Evolutionary conservation across 2,113 vertebrate species (phyloP).

Genomic region (Percopsis transmontana): DNA sequence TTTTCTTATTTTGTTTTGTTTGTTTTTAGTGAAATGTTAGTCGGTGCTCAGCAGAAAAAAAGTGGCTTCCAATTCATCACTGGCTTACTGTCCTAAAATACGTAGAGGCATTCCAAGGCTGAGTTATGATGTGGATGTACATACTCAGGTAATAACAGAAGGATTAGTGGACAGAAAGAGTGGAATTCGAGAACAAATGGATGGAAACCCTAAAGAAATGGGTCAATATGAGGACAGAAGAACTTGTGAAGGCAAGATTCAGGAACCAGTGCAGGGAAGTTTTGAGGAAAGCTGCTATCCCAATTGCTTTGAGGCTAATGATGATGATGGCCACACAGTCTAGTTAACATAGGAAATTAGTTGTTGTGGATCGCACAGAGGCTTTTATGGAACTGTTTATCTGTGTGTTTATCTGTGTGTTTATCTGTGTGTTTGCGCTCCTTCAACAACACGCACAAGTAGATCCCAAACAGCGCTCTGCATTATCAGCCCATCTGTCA

Average conservation of each 20-base stretch:
- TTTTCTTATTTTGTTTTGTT: neutral
- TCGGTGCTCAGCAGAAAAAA: neutral
- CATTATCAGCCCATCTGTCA: constrained; percentile 27
- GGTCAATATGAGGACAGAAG: too few relatives aligned
- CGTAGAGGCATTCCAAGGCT: neutral
- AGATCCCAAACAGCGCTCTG: constrained; percentile 11
- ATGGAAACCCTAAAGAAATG: neutral
- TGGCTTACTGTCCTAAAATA: neutral
- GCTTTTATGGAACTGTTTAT: neutral
- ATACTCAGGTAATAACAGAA: too few relatives aligned
- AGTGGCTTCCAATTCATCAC: neutral
- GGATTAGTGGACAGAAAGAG: too few relatives aligned
- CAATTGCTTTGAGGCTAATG: neutral
- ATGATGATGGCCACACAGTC: neutral
- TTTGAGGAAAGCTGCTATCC: too few relatives aligned
- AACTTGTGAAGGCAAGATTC: too few relatives aligned
- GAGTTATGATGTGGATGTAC: neutral
- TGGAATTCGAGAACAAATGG: neutral
- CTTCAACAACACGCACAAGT: constrained; percentile 9
- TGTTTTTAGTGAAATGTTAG: neutral
- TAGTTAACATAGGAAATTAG: too few relatives aligned
- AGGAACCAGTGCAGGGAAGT: too few relatives aligned
- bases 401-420: too few relatives aligned
- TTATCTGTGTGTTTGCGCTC: constrained; percentile 11
- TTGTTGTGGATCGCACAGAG: constrained; percentile 2